These are phyloP conservation scores for Etheostoma spectabile DNA, from an alignment of 2,113 vertebrate species.

Conservation along the genomic window DNA sequence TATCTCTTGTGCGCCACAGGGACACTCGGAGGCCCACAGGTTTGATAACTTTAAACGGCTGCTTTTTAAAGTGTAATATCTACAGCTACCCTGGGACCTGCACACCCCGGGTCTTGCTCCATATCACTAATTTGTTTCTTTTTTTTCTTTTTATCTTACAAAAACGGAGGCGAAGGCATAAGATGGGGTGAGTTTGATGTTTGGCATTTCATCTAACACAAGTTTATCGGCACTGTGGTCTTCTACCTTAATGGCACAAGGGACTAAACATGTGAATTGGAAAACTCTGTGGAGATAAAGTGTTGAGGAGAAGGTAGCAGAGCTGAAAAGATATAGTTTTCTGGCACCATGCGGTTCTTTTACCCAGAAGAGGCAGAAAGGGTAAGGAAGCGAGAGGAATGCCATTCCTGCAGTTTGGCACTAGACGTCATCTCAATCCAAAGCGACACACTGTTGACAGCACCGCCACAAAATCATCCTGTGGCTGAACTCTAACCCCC, in stretches of 20 bases:
- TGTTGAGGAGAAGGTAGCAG: slow-evolving; percentile 34
- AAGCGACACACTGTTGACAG: slow-evolving; percentile 63
- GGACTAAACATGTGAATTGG: slow-evolving; percentile 55
- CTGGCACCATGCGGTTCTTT: slow-evolving; percentile 29
- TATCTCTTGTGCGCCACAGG: slow-evolving; percentile 59
- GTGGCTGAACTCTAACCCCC: slow-evolving; percentile 53
- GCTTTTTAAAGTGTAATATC: slow-evolving; percentile 74
- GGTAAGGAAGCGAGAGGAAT: slow-evolving; percentile 41
- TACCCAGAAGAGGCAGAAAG: slow-evolving; percentile 28
- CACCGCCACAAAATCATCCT: slow-evolving; percentile 53
- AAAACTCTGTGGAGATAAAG: slow-evolving; percentile 54
- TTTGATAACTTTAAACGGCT: slow-evolving; percentile 76
- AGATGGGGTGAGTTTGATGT: slow-evolving; percentile 37
- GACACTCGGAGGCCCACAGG: slow-evolving; percentile 68
- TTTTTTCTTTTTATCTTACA: slow-evolving; percentile 21
- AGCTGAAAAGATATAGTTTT: slow-evolving; percentile 63
- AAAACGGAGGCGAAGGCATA: slow-evolving; percentile 29
- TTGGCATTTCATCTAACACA: slow-evolving; percentile 57
- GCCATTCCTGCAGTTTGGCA: slow-evolving; percentile 43
- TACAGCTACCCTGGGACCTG: slow-evolving; percentile 67
- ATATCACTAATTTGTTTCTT: slow-evolving; percentile 47
- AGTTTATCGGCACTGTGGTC: slow-evolving; percentile 63
- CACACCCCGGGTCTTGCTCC: slow-evolving; percentile 48
- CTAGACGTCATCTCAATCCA: slow-evolving; percentile 61
- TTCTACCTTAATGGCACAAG: slow-evolving; percentile 48